Base-by-base conservation (phyloP, 2,888 invertebrate genomes). In the Sinodicranocentrus sp. region DNA sequence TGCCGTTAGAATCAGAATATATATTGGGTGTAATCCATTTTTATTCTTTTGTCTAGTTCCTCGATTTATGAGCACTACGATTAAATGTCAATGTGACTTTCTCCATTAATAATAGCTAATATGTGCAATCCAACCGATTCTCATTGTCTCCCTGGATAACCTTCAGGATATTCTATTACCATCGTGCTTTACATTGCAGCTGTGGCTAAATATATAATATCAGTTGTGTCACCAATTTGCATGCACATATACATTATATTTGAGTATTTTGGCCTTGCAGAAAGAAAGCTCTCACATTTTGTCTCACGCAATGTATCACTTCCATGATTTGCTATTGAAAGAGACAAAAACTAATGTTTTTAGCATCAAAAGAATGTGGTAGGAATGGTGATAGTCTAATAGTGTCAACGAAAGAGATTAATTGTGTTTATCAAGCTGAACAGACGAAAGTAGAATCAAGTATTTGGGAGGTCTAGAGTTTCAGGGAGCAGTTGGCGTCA, bases 61-160 rank as follows among this genome's bases (percentile, higher is more conserved):
- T 23, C 44, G 21, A 25, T 72, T 61, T 44, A 23, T 61, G 15
- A 17, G 13, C 52, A 19, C 33, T 63, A 63, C 48, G 28, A 63
- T 63, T 28, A 19, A 21, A 48, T 48, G 28, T 21, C 48, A 61
- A 76, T 67, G 54, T 76, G 76, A 76, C 76, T 76, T 67, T 54
- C 57, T 67, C 76, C n/a, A 76, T 57, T 76, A 65, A 57, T 75
- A 76, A 67, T 76, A 67, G 26, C 76, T 67, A 67, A 67, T 75
- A 48, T 48, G 54, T 43, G 67, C 26, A 75, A 75, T 75, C 52
- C 61, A 19, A 48, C 48, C 21, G 15, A 48, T 48, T 48, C 48
- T 15, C 33, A 33, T 33, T 10, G 33, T 33, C 33, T 33, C n/a
- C n/a, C n/a, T 33, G 10, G 33, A 33, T 10, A 3, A 6, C 33